Evolutionary conservation across 1,140 invertebrate genomes (phyloP).

Genomic region (Lucilia cuprina): DNA sequence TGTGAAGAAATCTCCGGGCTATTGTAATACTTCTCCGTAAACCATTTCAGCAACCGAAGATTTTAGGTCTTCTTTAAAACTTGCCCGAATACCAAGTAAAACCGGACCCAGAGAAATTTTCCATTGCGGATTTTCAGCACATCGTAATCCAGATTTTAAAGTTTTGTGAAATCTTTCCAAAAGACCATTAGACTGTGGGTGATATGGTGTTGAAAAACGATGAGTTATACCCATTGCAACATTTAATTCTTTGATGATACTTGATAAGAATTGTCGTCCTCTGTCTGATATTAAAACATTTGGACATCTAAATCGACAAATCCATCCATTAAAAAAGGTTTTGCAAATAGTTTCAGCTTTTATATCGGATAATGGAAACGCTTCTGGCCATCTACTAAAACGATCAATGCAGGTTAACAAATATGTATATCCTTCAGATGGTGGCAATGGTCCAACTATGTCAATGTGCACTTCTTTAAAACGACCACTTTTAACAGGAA

Average conservation of each 20-base stretch:
- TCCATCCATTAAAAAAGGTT: neutral
- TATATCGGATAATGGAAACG: neutral
- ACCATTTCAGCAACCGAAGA: neutral
- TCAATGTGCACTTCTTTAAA: neutral
- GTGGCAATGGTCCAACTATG: slow-evolving; percentile 24
- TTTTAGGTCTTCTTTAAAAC: slow-evolving; percentile 14
- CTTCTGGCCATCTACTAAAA: slow-evolving; percentile 24
- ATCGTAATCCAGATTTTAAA: no score
- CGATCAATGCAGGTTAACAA: neutral
- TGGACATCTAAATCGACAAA: neutral
- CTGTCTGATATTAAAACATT: neutral
- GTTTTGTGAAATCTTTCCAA: no score
- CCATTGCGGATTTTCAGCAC: no score
- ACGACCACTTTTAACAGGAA: neutral
- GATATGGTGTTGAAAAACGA: no score
- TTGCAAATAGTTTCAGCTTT: neutral
- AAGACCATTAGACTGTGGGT: no score
- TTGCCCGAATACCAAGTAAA: neutral
- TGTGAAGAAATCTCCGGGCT: neutral
- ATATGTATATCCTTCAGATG: neutral
- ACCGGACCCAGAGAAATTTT: neutral
- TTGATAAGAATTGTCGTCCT: no score
- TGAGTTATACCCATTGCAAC: no score
- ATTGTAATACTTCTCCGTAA: neutral
- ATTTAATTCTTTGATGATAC: no score